Base-by-base conservation (phyloP, 2,797 vertebrate species). In the Apodemus agrarius region DNA sequence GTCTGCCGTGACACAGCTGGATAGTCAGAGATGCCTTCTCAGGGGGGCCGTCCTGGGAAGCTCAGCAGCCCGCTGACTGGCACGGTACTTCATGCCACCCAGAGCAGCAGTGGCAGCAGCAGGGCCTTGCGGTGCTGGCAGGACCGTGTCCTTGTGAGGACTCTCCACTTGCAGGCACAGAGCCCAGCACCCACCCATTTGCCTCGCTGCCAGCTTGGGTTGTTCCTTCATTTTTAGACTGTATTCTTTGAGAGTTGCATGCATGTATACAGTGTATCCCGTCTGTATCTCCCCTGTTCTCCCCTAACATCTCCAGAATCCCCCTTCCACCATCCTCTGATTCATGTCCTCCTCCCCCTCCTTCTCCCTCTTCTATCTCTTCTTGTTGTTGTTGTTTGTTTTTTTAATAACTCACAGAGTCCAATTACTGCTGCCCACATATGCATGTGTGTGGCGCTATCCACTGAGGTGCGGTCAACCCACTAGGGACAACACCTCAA, bases 21-120 rank as follows among this genome's bases (percentile, higher is more conserved):
- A 59, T 8, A 96, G 69, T n/a, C 90, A 67, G 92, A 52, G 81
- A n/a, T 80, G 19, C 49, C 92, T 85, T 84, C 72, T 54, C 76
- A 86, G 46, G 94, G 95, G 67, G 72, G 67, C 79, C 69, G 86
- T 94, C 72, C 72, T 24, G 1, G 34, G n/a, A 82, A 63, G 84
- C 65, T 91, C 80, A 79, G 87, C 72, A 78, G 65, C 63, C 78
- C 6, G 5, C 67, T 46, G 49, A 26, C 63, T 37, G 21, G 0
- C 54, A 40, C n/a, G 5, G 4, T 76, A 24, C 86, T 63, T 95
- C 37, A 6, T 12, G 10, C 94, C 37, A 75, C 52, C 12, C 17
- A 24, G 57, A 96, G 69, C 24, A 52, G 21, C 43, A 96, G 69
- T 21, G 46, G 21, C 43, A 82, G 65, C 52, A 24, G 82, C 52